Evolutionary conservation across 2,797 vertebrate genomes (phyloP), one percentile per base, ranked within the genome.

Genomic region (Uromys caudimaculatus): DNA sequence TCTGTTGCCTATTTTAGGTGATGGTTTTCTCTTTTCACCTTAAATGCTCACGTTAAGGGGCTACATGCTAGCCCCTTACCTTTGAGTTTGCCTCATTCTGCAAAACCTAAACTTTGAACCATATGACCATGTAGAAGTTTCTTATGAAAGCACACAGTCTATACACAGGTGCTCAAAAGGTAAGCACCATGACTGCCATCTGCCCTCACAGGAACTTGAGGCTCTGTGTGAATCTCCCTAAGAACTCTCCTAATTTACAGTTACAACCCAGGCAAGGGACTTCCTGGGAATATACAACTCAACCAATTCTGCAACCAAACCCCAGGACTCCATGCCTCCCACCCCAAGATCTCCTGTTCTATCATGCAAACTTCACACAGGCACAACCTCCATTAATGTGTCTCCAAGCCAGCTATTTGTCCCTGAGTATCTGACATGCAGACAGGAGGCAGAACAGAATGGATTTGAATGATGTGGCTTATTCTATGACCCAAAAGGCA

Each of bases 281-380:
- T 69, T 96, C 50, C 38, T 50, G 64, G 82, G 38, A 90, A 79
- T 21, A 54, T 1, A 90, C 0, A 60, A 38, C 11, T 81, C 54
- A 89, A 60, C 38, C 90, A 83, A n/a, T 91, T 95, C 60, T 95
- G 77, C 10, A 92, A 90, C 62, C 69, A 82, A 95, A 96, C 82
- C 47, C 50, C 62, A 82, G 38, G 67, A 64, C 41, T 52, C n/a
- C 35, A 56, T 27, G 60, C 44, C 4, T 17, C 47, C 13, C n/a
- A 89, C 73, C 24, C 27, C 69, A 78, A 3, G 4, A 6, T 35
- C 50, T 76, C 95, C 83, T 38, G 12, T 62, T 50, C 3, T 64
- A 35, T 32, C 2, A 38, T 73, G 47, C 3, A 79, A 81, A 85
- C 2, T 35, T 3, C 47, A 90, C 6, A 77, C 9, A 84, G 83